phyloP scores from a whole-genome alignment of 2,113 vertebrate species.

The Datnioides undecimradiatus region DNA sequence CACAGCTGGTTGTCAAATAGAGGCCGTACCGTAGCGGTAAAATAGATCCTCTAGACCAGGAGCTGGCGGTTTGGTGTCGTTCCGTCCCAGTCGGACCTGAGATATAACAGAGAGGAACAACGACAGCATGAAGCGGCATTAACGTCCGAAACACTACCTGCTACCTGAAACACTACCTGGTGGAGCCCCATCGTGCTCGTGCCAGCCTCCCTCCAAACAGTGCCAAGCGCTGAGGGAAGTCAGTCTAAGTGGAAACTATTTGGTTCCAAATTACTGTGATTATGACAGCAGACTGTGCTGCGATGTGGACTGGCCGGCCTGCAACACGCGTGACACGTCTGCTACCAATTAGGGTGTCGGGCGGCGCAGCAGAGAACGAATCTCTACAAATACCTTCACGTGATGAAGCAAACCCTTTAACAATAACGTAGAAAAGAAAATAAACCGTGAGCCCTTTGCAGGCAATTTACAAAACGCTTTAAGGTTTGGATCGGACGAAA shows the following conservation, averaged over 20 bases:
- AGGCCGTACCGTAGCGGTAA: slow-evolving; percentile 78
- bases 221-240: slow-evolving; percentile 48
- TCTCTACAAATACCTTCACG: slow-evolving; percentile 38
- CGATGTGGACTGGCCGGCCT: slow-evolving; percentile 22
- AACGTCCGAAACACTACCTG: slow-evolving; percentile 41
- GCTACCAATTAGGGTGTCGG: slow-evolving; percentile 44
- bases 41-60: slow-evolving; percentile 85
- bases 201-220: slow-evolving; percentile 30
- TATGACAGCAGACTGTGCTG: slow-evolving; percentile 41
- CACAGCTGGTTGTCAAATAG: slow-evolving; percentile 51
- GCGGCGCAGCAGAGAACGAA: slow-evolving; percentile 33
- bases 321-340: slow-evolving; percentile 41
- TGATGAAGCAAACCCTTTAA: slow-evolving; percentile 48
- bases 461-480: neutral
- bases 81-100: slow-evolving; percentile 81
- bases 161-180: slow-evolving; percentile 17
- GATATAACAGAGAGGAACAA: slow-evolving; percentile 50
- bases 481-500: too few relatives aligned
- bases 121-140: slow-evolving; percentile 26
- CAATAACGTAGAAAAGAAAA: slow-evolving; percentile 5
- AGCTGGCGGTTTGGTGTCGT: slow-evolving; percentile 76
- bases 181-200: neutral
- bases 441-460: neutral
- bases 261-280: slow-evolving; percentile 67
- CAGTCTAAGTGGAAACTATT: slow-evolving; percentile 73